Percentiles rank a stretch among this genome's conserved stretches.
These are phyloP conservation scores for Salticus scenicus DNA, from an alignment of 2,888 invertebrate species.

Conservation along the genomic window DNA sequence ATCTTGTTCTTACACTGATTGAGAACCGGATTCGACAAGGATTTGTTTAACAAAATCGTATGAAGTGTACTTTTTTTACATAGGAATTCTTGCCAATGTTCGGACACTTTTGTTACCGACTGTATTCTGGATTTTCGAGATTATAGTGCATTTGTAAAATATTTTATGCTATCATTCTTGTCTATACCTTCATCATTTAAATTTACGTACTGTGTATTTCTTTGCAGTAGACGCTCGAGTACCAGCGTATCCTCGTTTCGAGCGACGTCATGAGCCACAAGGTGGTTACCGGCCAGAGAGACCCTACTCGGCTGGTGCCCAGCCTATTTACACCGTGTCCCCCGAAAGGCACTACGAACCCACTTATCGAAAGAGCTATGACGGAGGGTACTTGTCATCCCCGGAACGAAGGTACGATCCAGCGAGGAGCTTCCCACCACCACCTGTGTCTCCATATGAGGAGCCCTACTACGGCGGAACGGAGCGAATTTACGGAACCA, in stretches of 20 bases:
- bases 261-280: constrained; percentile 70
- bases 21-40: too few relatives aligned
- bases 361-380: constrained; percentile 59
- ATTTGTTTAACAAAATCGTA: too few relatives aligned
- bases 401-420: constrained; percentile 77
- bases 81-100: too few relatives aligned
- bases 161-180: too few relatives aligned
- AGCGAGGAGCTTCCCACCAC: constrained; percentile 52
- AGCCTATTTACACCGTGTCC: constrained; percentile 67
- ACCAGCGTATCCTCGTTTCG: constrained; percentile 56
- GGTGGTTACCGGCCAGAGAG: constrained; percentile 70
- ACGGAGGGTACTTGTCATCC: constrained; percentile 87
- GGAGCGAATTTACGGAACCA: constrained; percentile 82
- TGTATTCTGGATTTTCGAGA: too few relatives aligned
- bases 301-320: constrained; percentile 71
- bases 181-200: too few relatives aligned
- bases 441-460: constrained; percentile 83
- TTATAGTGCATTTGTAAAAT: too few relatives aligned
- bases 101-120: too few relatives aligned
- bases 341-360: constrained; percentile 70
- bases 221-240: constrained; percentile 27
- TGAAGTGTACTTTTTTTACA: too few relatives aligned
- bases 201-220: too few relatives aligned
- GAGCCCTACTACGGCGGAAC: constrained; percentile 82
- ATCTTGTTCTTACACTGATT: too few relatives aligned